Percentiles rank a stretch among this genome's conserved stretches.
phyloP scores from a whole-genome alignment of 2,888 invertebrate species.

The Erpobdella octoculata region DNA sequence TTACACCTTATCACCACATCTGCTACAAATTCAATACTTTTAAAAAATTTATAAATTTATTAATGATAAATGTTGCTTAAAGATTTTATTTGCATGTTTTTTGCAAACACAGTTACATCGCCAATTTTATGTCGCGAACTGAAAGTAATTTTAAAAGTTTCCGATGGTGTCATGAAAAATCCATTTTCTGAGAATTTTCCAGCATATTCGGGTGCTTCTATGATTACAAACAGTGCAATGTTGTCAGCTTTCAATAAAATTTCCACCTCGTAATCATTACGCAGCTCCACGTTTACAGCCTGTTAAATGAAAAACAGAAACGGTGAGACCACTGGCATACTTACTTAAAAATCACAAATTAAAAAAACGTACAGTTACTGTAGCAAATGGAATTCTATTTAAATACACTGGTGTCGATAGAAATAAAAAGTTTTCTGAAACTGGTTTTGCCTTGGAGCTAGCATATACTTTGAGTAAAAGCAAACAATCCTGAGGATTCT shows the following conservation, averaged over 20 bases:
- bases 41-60: too few species aligned
- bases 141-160: neutral
- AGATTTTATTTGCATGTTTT: neutral
- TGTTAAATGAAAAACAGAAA: conserved; percentile 1
- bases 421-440: conserved; percentile 13
- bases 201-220: conserved; percentile 44
- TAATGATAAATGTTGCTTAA: too few species aligned
- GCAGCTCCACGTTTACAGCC: conserved; percentile 7
- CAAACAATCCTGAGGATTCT: neutral
- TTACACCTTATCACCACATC: too few species aligned
- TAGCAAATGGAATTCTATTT: neutral
- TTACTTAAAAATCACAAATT: neutral
- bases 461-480: neutral
- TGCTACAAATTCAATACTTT: too few species aligned
- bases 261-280: neutral
- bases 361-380: neutral
- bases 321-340: neutral
- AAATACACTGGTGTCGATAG: neutral
- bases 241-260: conserved; percentile 41
- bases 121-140: neutral
- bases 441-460: neutral
- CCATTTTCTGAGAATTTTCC: conserved; percentile 73
- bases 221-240: conserved; percentile 50
- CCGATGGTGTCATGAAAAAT: conserved; percentile 55
- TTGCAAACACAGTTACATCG: neutral